These are phyloP conservation scores for Cynopterus brachyotis DNA, from an alignment of 2,113 vertebrate genomes.

Conservation along the genomic window DNA sequence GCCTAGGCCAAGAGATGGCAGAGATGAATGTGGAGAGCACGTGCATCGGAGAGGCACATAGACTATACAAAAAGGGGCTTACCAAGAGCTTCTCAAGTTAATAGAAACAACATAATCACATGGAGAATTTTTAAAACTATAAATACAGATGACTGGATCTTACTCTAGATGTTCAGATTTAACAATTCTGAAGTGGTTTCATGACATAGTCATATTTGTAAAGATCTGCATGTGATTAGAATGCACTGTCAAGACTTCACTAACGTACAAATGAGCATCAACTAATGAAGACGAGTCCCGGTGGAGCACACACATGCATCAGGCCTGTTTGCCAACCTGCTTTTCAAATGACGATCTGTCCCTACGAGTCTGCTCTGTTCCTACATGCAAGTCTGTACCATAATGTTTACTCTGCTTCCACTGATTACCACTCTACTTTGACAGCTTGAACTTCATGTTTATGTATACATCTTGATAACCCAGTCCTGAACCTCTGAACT, in stretches of 20 bases:
- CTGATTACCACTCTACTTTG: not conserved
- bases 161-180: not conserved
- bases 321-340: not conserved
- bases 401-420: not conserved
- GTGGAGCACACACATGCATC: rapidly evolving
- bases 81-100: not conserved
- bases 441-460: not conserved
- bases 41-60: not conserved
- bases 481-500: not conserved
- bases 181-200: not conserved
- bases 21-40: not conserved
- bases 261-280: not conserved
- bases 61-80: not conserved
- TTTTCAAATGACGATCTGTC: not conserved
- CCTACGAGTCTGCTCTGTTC: not conserved
- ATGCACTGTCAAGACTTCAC: not conserved
- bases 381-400: not conserved
- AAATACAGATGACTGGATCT: not conserved
- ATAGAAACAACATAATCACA: not conserved
- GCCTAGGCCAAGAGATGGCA: not conserved
- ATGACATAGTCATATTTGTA: not conserved
- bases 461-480: not conserved
- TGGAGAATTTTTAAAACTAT: not conserved
- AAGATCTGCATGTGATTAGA: not conserved
- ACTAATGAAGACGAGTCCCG: not conserved